Base-by-base conservation (phyloP, 2,888 invertebrate species). In the Andrena camellia region DNA sequence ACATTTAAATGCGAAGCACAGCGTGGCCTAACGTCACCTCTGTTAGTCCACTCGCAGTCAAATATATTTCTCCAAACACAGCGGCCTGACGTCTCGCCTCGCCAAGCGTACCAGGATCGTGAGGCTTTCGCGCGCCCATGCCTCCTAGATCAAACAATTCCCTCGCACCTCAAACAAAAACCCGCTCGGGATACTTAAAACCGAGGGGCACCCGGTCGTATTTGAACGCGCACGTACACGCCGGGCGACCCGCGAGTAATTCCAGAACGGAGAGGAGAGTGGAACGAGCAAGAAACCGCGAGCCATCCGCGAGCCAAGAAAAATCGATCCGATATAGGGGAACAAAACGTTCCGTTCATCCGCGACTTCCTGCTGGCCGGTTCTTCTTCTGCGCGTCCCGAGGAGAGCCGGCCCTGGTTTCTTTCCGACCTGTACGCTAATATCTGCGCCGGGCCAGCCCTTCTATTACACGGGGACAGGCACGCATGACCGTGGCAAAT, bases 401-500 rank as follows among this genome's bases (percentile, higher is more conserved):
- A 35, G 62, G 59, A n/a, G 20, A 23, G 26, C 26, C 50, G 23
- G n/a, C 20, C 54, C 20, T 3, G 50, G 59, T 48, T 52, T 69
- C 26, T 42, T 69, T 48, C 54, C 33, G 35, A 35, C 67, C 26
- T 42, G 42, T 42, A 60, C 64, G 60, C n/a, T 67, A 64, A 50
- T 71, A 60, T 42, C 77, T 10, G 67, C 10, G 33, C 3, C 29
- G 23, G 26, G 23, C 23, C 26, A 31, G 42, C 59, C 35, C 62
- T 42, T 31, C 63, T 68, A 84, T 84, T 68, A 81, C 67, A 78
- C 75, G 64, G 62, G 62, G 66, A 69, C 78, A 67, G 85, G 42
- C 69, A 83, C 67, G 73, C 75, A 29, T 69, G 17, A 76, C 81
- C 87, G 79, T 86, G 80, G 83, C 85, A 23, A 86, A 86, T 86